Percentiles rank a stretch among this genome's conserved stretches.
Conservation (phyloP, 2,113 vertebrate species). For the Danionella cerebrum region DNA sequence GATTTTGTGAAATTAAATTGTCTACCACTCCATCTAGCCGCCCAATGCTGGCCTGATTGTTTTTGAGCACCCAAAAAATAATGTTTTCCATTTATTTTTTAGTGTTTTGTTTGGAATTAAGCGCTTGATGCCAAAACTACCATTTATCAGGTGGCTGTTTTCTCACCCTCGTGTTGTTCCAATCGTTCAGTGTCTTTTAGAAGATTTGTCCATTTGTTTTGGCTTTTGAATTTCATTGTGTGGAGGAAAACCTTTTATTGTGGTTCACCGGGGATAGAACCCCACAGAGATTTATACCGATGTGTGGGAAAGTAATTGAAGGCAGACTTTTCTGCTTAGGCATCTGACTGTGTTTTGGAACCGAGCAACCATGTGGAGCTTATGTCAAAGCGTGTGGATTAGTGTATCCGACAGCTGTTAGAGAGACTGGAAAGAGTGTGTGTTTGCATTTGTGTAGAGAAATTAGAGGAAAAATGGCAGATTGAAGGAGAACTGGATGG, state of each 20-base stretch:
- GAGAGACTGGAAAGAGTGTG: slow-evolving; percentile 38
- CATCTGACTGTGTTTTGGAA: background rate
- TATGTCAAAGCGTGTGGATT: slow-evolving; percentile 67
- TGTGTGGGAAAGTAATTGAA: background rate
- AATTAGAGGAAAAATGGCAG: background rate
- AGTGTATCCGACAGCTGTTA: slow-evolving; percentile 66
- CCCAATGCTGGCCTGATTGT: too few relatives aligned
- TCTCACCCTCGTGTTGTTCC: too few relatives aligned
- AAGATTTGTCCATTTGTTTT: background rate
- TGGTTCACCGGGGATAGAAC: background rate
- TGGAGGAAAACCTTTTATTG: background rate
- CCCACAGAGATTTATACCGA: background rate
- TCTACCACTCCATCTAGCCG: too few relatives aligned
- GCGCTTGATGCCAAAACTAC: too few relatives aligned
- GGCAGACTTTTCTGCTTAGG: background rate
- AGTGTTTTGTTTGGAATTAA: too few relatives aligned
- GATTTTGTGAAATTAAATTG: too few relatives aligned
- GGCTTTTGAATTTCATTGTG: background rate
- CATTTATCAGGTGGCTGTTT: too few relatives aligned
- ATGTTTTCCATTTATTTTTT: too few relatives aligned
- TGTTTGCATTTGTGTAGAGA: slow-evolving; percentile 1
- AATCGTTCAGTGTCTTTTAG: too few relatives aligned
- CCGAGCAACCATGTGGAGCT: slow-evolving; percentile 46
- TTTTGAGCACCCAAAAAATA: too few relatives aligned
- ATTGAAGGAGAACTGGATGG: background rate